phyloP scores from a whole-genome alignment of 1,140 invertebrate species.

The Lordiphosa clarofinis region DNA sequence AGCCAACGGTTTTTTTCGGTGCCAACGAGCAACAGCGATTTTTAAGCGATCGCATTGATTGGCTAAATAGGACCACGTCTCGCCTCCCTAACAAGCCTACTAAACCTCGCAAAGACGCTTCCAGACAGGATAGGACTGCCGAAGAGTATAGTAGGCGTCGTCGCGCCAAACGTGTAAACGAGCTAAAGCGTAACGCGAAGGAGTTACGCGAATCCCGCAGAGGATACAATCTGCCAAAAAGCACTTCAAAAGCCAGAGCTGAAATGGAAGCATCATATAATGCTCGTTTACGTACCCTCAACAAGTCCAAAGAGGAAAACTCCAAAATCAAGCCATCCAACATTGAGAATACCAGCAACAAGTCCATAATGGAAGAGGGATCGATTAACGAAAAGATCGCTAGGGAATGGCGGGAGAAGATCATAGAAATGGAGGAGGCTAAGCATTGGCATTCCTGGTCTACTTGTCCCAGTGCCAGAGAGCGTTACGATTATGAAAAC shows the following conservation, averaged over 20 bases:
- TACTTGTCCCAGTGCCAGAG: background rate
- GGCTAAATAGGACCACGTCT: no score
- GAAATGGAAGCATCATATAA: background rate
- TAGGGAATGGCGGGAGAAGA: no score
- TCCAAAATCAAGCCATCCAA: no score
- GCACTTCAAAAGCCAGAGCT: background rate
- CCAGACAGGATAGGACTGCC: background rate
- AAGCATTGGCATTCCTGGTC: slow-evolving; percentile 3
- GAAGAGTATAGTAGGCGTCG: slow-evolving; percentile 8
- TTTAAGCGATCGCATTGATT: no score
- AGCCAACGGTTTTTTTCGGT: no score
- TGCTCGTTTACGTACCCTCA: no score
- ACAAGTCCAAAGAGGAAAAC: no score
- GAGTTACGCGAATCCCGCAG: slow-evolving; percentile 26
- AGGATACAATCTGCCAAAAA: slow-evolving; percentile 16
- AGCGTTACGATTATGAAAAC: background rate
- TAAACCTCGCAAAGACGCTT: no score
- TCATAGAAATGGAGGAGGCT: background rate
- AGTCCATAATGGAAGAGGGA: background rate
- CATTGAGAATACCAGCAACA: no score
- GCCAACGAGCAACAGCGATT: no score
- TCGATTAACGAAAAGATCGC: background rate
- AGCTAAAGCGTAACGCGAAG: slow-evolving; percentile 13
- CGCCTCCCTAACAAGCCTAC: no score
- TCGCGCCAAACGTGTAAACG: slow-evolving; percentile 5